Evolutionary conservation across 2,797 vertebrate species (phyloP).

Genomic region (Enteromius treurensis): DNA sequence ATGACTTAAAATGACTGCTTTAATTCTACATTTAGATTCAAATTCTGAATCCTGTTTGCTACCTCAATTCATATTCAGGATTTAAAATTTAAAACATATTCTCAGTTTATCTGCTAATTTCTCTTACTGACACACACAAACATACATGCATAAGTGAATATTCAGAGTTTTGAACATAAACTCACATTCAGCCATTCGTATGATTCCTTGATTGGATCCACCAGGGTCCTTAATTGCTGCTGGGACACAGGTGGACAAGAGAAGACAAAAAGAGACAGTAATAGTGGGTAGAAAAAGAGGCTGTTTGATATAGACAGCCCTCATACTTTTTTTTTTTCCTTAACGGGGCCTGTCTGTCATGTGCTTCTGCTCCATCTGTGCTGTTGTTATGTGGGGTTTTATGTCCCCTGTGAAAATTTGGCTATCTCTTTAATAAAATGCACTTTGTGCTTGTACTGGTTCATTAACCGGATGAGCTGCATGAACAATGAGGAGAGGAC

Average conservation of each 20-base stretch:
- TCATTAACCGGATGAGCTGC: slow-evolving; percentile 56
- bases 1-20: not conserved
- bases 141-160: not conserved
- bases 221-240: slow-evolving; percentile 27
- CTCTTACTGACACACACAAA: slow-evolving; percentile 16
- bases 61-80: not conserved
- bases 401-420: slow-evolving; percentile 32
- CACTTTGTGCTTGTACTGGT: slow-evolving; percentile 61
- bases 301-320: not conserved
- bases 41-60: not conserved
- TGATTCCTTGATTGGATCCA: slow-evolving; percentile 43
- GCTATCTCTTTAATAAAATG: slow-evolving; percentile 58
- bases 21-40: not conserved
- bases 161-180: not conserved
- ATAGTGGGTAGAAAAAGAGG: not conserved
- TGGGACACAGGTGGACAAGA: slow-evolving; percentile 34
- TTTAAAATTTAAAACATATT: not conserved
- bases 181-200: slow-evolving; percentile 46
- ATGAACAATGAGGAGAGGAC: slow-evolving; percentile 42
- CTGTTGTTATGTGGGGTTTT: slow-evolving; percentile 39
- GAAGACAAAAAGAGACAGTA: not conserved
- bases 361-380: slow-evolving; percentile 33
- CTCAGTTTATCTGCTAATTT: slow-evolving; percentile 19
- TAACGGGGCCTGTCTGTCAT: slow-evolving; percentile 4
- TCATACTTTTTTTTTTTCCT: not conserved